Evolutionary conservation across 2,113 vertebrate species (phyloP).

Genomic region (Corapipo altera): DNA sequence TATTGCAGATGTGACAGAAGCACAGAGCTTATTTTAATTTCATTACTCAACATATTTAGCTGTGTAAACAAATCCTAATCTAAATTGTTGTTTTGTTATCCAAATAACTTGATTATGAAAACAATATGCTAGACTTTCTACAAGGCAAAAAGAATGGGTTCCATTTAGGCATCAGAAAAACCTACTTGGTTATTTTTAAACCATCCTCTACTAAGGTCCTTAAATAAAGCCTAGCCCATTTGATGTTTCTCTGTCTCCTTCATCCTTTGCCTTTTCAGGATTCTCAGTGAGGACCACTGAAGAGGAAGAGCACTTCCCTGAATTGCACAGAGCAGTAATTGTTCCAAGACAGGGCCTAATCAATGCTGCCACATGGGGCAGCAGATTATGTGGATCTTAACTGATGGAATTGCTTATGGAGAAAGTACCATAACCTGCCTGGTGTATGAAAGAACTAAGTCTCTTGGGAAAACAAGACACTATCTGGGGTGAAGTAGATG

Average conservation of each 20-base stretch:
- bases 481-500: background rate
- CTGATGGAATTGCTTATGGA: background rate
- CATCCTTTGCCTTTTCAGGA: background rate
- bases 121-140: conserved; percentile 25
- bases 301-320: background rate
- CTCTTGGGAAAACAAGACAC: background rate
- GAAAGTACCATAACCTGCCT: background rate
- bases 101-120: conserved; percentile 35
- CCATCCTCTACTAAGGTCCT: background rate
- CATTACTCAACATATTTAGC: conserved; percentile 23
- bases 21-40: conserved; percentile 9
- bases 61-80: conserved; percentile 60
- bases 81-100: conserved; percentile 45
- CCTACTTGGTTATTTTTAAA: background rate
- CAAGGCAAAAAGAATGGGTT: background rate
- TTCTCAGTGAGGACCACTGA: background rate
- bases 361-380: background rate
- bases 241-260: background rate
- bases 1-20: background rate
- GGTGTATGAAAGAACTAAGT: background rate
- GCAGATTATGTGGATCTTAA: background rate
- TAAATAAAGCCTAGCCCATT: background rate
- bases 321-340: background rate
- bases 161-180: background rate
- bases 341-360: background rate